Percentiles rank a stretch among this genome's conserved stretches.
phyloP scores from a whole-genome alignment of 2,797 vertebrate species.

The Jordanella pulchra region DNA sequence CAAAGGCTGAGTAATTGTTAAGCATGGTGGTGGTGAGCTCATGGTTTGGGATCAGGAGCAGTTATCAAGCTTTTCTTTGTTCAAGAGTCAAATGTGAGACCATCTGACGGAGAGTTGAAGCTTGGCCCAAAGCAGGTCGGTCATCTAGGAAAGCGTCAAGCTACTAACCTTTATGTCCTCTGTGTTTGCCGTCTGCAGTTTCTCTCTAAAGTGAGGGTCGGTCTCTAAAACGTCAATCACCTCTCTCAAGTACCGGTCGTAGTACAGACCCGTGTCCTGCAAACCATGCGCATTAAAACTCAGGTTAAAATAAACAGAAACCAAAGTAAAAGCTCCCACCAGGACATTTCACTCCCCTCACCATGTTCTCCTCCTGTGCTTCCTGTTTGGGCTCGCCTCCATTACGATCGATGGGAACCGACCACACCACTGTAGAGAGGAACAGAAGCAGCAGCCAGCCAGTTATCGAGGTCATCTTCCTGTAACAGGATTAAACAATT shows the following conservation, averaged over 20 bases:
- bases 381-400: slow-evolving; percentile 65
- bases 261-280: slow-evolving; percentile 91
- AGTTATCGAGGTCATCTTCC: slow-evolving; percentile 67
- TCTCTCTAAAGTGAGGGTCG: slow-evolving; percentile 91
- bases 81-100: too few species aligned
- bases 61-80: too few species aligned
- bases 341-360: slow-evolving; percentile 24
- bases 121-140: too few species aligned
- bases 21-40: neutral
- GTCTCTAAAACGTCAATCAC: slow-evolving; percentile 93
- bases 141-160: neutral
- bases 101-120: too few species aligned
- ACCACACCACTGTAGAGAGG: slow-evolving; percentile 60
- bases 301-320: neutral
- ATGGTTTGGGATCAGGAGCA: neutral
- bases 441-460: slow-evolving; percentile 69
- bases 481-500: slow-evolving; percentile 12
- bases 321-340: neutral
- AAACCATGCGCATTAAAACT: neutral
- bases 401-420: slow-evolving; percentile 79
- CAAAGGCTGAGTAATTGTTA: neutral
- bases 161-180: slow-evolving; percentile 89
- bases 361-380: slow-evolving; percentile 77
- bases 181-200: slow-evolving; percentile 88
- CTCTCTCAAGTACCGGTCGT: slow-evolving; percentile 90